These are phyloP conservation scores for Calypte anna DNA, from an alignment of 2,113 vertebrate genomes.

Conservation along the genomic window DNA sequence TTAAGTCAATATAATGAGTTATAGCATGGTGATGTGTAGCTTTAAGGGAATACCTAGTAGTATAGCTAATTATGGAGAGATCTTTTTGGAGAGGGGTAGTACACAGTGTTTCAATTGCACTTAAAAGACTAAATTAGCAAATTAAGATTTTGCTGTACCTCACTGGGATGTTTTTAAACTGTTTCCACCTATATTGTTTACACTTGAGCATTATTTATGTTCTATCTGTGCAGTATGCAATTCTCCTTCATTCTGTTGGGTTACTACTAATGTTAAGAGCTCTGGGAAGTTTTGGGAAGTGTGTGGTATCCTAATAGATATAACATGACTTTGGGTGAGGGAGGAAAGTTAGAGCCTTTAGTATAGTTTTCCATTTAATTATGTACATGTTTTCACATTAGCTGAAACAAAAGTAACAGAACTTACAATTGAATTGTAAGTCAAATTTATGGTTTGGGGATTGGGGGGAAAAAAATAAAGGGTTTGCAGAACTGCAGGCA, in stretches of 20 bases:
- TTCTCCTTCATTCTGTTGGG: neutral
- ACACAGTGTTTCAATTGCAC: neutral
- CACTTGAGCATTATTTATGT: neutral
- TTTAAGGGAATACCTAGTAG: slow-evolving; percentile 28
- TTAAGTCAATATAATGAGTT: slow-evolving; percentile 39
- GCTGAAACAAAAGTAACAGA: neutral
- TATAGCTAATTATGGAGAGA: neutral
- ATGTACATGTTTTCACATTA: neutral
- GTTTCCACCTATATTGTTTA: slow-evolving; percentile 44
- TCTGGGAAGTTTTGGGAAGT: neutral
- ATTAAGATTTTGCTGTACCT: slow-evolving; percentile 6
- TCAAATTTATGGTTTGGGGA: neutral
- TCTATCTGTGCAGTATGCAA: neutral
- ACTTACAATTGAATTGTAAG: neutral
- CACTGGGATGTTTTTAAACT: neutral
- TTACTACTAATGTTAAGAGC: neutral
- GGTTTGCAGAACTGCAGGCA: neutral
- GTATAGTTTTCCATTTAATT: neutral
- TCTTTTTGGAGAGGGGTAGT: neutral
- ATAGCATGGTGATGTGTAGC: slow-evolving; percentile 1
- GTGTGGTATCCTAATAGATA: neutral
- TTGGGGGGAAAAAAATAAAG: neutral
- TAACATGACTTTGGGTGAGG: neutral
- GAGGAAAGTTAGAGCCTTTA: neutral
- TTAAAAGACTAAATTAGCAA: slow-evolving; percentile 9